Conservation (phyloP, 2,113 vertebrate species). For the Pavo muticus region DNA sequence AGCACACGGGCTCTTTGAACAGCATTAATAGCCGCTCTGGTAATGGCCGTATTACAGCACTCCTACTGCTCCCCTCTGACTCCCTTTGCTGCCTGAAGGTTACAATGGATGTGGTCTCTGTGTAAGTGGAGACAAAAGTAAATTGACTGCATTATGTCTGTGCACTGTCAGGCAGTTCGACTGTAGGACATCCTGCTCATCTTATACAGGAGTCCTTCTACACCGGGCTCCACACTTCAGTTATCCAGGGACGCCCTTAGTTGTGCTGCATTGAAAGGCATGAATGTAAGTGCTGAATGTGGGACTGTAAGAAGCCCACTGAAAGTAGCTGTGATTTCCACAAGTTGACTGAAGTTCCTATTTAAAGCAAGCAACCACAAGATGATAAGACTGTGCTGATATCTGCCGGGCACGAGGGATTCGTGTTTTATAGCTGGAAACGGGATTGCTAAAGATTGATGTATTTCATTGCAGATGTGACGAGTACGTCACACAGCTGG, state of each 20-base stretch:
- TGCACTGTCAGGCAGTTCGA: fast-evolving
- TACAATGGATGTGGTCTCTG: not conserved
- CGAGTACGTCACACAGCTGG: slow-evolving; percentile 96
- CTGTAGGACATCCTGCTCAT: not conserved
- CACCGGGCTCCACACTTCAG: fast-evolving
- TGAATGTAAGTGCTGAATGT: fast-evolving
- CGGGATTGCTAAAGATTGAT: not conserved
- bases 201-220: not conserved
- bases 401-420: fast-evolving
- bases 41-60: not conserved
- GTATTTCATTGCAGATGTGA: slow-evolving; percentile 85
- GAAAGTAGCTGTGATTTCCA: not conserved
- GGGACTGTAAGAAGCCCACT: not conserved
- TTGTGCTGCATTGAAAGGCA: not conserved
- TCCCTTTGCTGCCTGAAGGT: not conserved
- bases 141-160: fast-evolving
- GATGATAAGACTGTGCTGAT: not conserved
- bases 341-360: not conserved
- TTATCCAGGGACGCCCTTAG: not conserved
- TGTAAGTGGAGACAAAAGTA: not conserved
- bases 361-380: not conserved
- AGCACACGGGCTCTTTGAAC: not conserved
- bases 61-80: not conserved
- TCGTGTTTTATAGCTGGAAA: not conserved
- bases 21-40: not conserved